phyloP scores from a whole-genome alignment of 2,113 vertebrate genomes.

The Cololabis saira region DNA sequence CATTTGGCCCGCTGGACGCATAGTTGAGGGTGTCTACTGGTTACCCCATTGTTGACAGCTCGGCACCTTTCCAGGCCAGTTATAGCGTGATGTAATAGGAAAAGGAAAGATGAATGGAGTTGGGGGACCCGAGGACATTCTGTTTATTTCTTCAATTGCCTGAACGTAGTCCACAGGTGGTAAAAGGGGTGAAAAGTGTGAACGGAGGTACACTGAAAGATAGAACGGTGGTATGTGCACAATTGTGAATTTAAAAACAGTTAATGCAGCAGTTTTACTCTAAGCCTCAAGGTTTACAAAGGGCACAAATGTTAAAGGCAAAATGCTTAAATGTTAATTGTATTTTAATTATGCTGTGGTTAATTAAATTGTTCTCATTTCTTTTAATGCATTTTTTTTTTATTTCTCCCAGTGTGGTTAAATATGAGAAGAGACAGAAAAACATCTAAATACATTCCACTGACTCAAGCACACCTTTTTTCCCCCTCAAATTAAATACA shows the following conservation, averaged over 20 bases:
- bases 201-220: conserved; percentile 22
- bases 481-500: too few species aligned
- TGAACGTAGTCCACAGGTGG: conserved; percentile 59
- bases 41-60: conserved; percentile 70
- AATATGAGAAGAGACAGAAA: too few species aligned
- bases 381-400: too few species aligned
- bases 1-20: conserved; percentile 53
- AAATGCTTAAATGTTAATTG: background rate
- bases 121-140: conserved; percentile 53
- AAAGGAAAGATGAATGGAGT: conserved; percentile 72
- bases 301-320: background rate
- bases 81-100: conserved; percentile 58
- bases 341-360: background rate
- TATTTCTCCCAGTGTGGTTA: too few species aligned
- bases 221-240: conserved; percentile 11
- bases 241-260: conserved; percentile 32
- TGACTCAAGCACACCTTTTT: too few species aligned
- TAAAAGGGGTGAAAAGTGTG: conserved; percentile 45
- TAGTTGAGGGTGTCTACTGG: conserved; percentile 72
- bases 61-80: conserved; percentile 62
- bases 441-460: too few species aligned
- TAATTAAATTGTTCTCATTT: background rate
- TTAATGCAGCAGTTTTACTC: conserved; percentile 11
- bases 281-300: conserved; percentile 16
- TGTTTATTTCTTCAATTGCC: conserved; percentile 74